A percentile compares a stretch with the other conserved stretches of the same genome.
These are phyloP conservation scores for Neoarius graeffei DNA, from an alignment of 2,113 vertebrate genomes.

Conservation along the genomic window DNA sequence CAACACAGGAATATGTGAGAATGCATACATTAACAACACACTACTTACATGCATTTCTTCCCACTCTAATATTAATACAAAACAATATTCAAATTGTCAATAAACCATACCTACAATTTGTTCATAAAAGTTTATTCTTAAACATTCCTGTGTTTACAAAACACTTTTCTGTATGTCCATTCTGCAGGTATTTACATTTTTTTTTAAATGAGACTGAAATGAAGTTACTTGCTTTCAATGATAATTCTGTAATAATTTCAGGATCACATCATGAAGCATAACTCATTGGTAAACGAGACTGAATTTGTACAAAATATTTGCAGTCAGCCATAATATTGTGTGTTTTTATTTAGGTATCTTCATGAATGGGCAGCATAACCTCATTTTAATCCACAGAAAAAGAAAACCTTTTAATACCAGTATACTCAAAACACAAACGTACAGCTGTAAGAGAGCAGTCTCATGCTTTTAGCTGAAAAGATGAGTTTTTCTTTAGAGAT, in stretches of 20 bases:
- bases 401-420: background rate
- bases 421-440: background rate
- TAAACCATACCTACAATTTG: slow-evolving; percentile 3
- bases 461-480: slow-evolving; percentile 2
- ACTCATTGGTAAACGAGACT: slow-evolving; percentile 2
- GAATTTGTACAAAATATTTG: slow-evolving; percentile 5
- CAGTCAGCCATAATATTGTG: background rate
- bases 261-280: slow-evolving; percentile 42
- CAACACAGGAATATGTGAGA: background rate
- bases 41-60: background rate
- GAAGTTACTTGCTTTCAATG: slow-evolving; percentile 46
- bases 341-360: background rate
- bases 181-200: slow-evolving; percentile 43
- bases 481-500: background rate
- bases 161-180: slow-evolving; percentile 47
- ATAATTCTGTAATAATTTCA: slow-evolving; percentile 27
- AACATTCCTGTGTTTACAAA: slow-evolving; percentile 59
- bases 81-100: background rate
- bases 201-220: slow-evolving; percentile 32
- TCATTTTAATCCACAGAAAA: background rate
- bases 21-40: background rate
- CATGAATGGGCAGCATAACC: background rate
- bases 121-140: slow-evolving; percentile 66
- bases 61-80: background rate
- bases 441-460: background rate